Base-by-base conservation (phyloP, 2,888 invertebrate genomes). In the Pyrrhosoma nymphula region DNA sequence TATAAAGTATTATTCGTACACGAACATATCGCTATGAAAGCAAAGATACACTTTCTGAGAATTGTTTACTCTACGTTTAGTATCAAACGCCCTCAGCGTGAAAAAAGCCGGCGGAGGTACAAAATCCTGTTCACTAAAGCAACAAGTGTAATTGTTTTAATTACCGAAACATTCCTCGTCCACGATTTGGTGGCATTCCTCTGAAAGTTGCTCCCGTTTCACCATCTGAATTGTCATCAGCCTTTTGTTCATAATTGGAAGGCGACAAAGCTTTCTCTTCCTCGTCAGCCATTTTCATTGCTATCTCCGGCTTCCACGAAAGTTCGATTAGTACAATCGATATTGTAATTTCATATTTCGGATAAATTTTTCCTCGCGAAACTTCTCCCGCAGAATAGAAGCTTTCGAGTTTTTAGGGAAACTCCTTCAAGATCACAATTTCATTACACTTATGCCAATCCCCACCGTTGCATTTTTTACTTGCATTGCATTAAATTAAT, bases 151-250 rank as follows among this genome's bases (percentile, higher is more conserved):
- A 89, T 20, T 89, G 2, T 47, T 26, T 10, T 16, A n/a, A 26
- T 69, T 93, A 95, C 95, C 90, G 88, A 55, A 89, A 95, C 95
- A 95, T 95, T 95, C 95, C 95, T 30, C 95, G 39, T 26, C 95
- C 95, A 69, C 95, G 95, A 89, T 95, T 95, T 30, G 95, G 95
- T 30, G 95, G 95, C 95, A 95, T 95, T 95, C 95, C 95, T 89
- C 95, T 95, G 35, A 89, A 95, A 63, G 89, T 60, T 2, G 63
- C 89, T 35, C 89, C 89, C 16, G 89, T 63, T 89, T 95, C 95
- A 14, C 95, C 95, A 89, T 95, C 95, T 12, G 89, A 88, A 89
- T 88, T 69, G n/a, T 95, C 95, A 55, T 95, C 95, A 89, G 88
- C 55, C 69, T 95, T 95, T 39, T 95, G 95, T 12, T 95, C 95